phyloP scores from a whole-genome alignment of 2,888 invertebrate genomes.

The Phalangium opilio region DNA sequence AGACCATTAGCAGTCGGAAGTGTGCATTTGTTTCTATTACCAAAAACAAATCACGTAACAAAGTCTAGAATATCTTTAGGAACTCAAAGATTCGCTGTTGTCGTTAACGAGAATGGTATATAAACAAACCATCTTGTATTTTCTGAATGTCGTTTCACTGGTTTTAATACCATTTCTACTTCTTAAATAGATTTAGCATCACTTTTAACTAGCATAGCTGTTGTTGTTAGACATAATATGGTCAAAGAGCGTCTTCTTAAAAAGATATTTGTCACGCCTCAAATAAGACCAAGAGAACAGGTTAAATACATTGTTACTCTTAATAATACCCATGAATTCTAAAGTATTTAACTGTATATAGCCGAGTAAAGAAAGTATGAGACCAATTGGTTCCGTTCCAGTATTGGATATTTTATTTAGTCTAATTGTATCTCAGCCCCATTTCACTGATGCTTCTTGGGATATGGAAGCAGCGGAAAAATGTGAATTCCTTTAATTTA shows the following conservation, averaged over 20 bases:
- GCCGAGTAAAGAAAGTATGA: constrained; percentile 31
- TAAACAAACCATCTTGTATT: no score
- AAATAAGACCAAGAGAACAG: background rate
- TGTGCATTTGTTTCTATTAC: no score
- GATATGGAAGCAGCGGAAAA: constrained; percentile 50
- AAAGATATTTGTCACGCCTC: background rate
- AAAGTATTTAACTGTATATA: constrained; percentile 13
- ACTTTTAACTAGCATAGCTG: no score
- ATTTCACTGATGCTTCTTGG: constrained; percentile 48
- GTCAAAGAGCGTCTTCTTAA: background rate
- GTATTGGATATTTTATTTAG: constrained; percentile 66
- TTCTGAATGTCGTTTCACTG: no score
- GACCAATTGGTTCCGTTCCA: constrained; percentile 29
- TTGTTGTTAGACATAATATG: background rate
- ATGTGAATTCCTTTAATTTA: constrained; percentile 34
- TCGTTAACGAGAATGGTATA: no score
- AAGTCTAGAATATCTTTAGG: no score
- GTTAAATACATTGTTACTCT: background rate
- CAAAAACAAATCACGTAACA: no score
- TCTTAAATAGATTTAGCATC: no score
- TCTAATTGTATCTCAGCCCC: constrained; percentile 66
- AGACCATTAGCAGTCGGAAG: no score
- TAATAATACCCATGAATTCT: background rate
- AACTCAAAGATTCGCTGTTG: no score
- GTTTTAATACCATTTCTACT: no score